phyloP scores from a whole-genome alignment of 37 sponge, comb jelly and placozoan genomes.

The Haliclona indistincta region DNA sequence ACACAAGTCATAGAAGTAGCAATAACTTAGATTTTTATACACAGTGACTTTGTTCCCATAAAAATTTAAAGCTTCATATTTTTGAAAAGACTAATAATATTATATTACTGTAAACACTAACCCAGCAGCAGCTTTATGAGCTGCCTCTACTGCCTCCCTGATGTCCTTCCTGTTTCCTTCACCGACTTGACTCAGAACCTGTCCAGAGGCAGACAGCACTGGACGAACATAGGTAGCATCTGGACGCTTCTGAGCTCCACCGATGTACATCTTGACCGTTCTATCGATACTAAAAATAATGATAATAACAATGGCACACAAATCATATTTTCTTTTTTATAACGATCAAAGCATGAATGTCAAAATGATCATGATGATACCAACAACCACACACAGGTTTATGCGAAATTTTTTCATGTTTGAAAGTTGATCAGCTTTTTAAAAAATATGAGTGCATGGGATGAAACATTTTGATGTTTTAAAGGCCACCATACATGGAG shows the following conservation, averaged over 20 bases:
- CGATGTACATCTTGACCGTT: constrained; percentile 96
- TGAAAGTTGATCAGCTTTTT: background rate
- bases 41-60: background rate
- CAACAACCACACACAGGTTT: no score
- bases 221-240: constrained; percentile 88
- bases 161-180: constrained; percentile 98
- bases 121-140: constrained; percentile 95
- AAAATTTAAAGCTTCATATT: background rate
- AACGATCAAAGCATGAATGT: no score
- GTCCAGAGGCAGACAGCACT: constrained; percentile 61
- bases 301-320: no score
- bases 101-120: constrained; percentile 14
- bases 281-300: constrained; percentile 80
- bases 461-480: no score
- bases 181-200: constrained; percentile 84
- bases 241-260: constrained; percentile 91
- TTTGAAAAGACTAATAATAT: background rate
- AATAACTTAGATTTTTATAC: no score
- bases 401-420: no score
- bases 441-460: background rate
- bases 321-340: no score
- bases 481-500: no score
- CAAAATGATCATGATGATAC: no score
- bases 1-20: no score
- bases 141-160: constrained; percentile 97